Evolutionary conservation across 2,797 vertebrate genomes (phyloP), one percentile per base, ranked within the genome.

Genomic region (Xenopus petersii): DNA sequence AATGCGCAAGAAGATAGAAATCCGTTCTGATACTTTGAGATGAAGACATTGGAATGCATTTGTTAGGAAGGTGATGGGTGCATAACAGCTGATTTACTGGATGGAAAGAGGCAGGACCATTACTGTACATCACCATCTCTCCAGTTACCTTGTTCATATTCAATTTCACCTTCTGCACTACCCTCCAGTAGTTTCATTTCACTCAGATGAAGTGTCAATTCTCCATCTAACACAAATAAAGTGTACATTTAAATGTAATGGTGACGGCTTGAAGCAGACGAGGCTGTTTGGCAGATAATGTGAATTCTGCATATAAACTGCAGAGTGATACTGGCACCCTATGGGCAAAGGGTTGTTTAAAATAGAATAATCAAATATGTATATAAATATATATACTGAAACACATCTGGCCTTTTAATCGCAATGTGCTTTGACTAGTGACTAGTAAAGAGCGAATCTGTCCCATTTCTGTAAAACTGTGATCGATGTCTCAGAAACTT

Each of bases 141-240:
- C 70, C 66, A 79, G 77, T 79, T 79, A 74, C 58, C 67, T 24
- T 59, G 70, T 67, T 79, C 71, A 79, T 74, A 74, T 79, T 49
- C 77, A 79, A 79, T 79, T 79, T 79, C 77, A 79, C 77, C 77
- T 79, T 74, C 62, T 67, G 77, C 77, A 79, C 68, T 79, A 64
- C 71, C 70, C 77, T 67, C 74, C 77, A 70, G 71, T 74, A 66
- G 71, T 74, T 79, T 79, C 77, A 79, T 79, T 74, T 79, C 77
- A 74, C 71, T 70, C 71, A 74, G 67, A 79, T 79, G 74, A 79
- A 79, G 77, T 79, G 77, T 79, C 71, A 79, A 74, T 74, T 79
- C 77, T 79, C 70, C 67, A 79, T 79, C 67, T 79, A 65, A 73
- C 75, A 78, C 65, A 73, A 79, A 73, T 78, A 73, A 70, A 73